Percentiles rank a stretch among this genome's conserved stretches.
Conservation (phyloP, 37 sponge, comb jelly and placozoan genomes). For the Halisarca cf. caerulea region DNA sequence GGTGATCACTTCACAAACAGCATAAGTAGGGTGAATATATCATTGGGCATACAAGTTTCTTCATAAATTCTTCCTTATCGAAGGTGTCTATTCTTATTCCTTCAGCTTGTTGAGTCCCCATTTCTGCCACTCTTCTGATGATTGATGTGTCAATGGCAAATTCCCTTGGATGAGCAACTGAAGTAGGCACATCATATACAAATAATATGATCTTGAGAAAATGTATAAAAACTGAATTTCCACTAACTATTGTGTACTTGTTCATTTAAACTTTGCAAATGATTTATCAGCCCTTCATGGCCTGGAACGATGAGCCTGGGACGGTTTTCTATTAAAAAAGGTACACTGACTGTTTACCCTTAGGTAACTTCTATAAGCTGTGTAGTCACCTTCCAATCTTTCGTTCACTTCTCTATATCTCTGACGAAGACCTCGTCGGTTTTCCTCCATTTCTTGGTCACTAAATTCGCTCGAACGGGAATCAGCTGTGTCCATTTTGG, state of each 20-base stretch:
- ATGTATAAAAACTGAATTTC: no score
- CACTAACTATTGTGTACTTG: background rate
- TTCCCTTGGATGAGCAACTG: constrained; percentile 71
- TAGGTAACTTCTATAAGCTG: no score
- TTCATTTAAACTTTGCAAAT: background rate
- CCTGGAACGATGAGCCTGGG: background rate
- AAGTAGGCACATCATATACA: no score
- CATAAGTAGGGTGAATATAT: background rate
- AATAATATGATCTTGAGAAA: no score
- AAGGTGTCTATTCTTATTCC: constrained; percentile 35
- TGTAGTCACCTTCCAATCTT: constrained; percentile 6
- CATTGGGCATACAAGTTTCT: constrained; percentile 54
- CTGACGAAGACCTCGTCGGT: background rate
- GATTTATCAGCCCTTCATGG: background rate
- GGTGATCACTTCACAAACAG: background rate
- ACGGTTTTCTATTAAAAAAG: background rate
- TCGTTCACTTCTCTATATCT: background rate
- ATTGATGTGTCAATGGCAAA: constrained; percentile 78
- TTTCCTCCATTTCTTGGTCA: no score
- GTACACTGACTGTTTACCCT: no score
- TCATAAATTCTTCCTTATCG: constrained; percentile 49
- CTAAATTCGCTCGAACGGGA: no score
- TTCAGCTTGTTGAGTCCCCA: constrained; percentile 61
- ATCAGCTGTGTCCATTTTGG: no score
- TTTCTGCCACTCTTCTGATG: constrained; percentile 56